Evolutionary conservation across 1,140 invertebrate genomes (phyloP).

Genomic region (Leptinotarsa texana): DNA sequence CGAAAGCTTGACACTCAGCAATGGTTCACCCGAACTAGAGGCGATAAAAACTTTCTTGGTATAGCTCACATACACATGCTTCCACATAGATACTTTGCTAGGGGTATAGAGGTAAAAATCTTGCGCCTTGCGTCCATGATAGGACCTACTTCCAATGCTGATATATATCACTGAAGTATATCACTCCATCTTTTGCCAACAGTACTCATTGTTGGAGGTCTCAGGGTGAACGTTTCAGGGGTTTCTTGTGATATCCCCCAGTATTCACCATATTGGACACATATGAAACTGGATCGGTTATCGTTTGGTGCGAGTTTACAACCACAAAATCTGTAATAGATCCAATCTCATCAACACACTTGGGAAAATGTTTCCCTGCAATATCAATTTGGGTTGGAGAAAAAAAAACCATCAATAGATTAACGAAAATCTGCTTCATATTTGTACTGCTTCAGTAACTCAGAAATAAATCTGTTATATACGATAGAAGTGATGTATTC

Average conservation of each 20-base stretch:
- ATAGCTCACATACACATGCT: no score
- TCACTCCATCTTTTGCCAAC: conserved; percentile 64
- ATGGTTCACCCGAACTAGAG: no score
- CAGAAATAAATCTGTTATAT: conserved; percentile 48
- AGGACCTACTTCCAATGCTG: no score
- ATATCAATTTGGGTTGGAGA: conserved; percentile 40
- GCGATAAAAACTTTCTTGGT: no score
- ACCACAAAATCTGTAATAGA: conserved; percentile 57
- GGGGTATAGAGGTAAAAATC: no score
- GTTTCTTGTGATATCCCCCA: conserved; percentile 46
- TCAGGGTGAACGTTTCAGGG: conserved; percentile 43
- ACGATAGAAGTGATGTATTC: conserved; percentile 51
- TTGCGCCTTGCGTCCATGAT: no score
- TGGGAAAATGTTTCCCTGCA: conserved; percentile 49
- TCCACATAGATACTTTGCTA: no score
- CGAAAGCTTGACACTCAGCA: no score
- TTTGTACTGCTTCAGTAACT: conserved; percentile 52
- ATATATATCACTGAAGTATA: conserved; percentile 63
- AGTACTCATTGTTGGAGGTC: conserved; percentile 61
- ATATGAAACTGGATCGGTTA: conserved; percentile 6
- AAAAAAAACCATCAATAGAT: conserved; percentile 29
- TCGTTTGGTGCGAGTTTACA: conserved; percentile 48
- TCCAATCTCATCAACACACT: conserved; percentile 56
- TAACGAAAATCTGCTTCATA: conserved; percentile 31
- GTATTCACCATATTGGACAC: conserved; percentile 41